Percentiles rank a stretch among this genome's conserved stretches.
Conservation (phyloP, 2,888 invertebrate genomes). For the Spicauda simplicius region DNA sequence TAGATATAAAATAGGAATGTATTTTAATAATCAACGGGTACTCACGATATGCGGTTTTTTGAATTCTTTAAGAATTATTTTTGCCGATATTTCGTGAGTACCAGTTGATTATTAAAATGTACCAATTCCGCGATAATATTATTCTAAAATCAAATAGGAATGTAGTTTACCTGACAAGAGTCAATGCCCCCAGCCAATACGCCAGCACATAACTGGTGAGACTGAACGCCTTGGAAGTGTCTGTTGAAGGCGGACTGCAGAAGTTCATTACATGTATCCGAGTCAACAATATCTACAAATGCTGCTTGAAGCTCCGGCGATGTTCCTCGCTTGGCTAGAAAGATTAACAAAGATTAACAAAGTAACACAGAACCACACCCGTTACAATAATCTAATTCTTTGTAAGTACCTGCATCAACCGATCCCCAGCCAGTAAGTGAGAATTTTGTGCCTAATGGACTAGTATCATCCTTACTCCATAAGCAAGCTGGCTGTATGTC, state of each 20-base stretch:
- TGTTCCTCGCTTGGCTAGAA: conserved; percentile 29
- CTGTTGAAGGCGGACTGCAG: conserved; percentile 53
- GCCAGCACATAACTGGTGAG: conserved; percentile 67
- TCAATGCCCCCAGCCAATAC: conserved; percentile 65
- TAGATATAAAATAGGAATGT: too few species aligned
- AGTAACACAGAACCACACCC: too few species aligned
- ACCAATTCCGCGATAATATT: too few species aligned
- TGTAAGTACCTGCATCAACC: conserved; percentile 44
- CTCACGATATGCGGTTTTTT: too few species aligned
- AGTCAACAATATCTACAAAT: conserved; percentile 56
- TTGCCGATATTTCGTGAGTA: too few species aligned
- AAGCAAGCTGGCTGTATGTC: conserved; percentile 50
- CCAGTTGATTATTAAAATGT: too few species aligned
- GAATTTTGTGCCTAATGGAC: conserved; percentile 40
- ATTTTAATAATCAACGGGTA: too few species aligned
- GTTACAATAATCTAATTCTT: too few species aligned
- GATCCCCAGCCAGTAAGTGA: conserved; percentile 53
- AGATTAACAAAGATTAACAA: too few species aligned
- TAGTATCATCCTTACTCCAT: conserved; percentile 43
- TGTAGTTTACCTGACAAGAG: conserved; percentile 59
- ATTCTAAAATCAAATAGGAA: too few species aligned
- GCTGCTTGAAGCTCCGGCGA: conserved; percentile 62
- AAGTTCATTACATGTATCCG: conserved; percentile 50
- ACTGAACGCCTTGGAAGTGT: conserved; percentile 58
- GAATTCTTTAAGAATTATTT: too few species aligned